These are phyloP conservation scores for Tringa solitaria DNA, from an alignment of 2,113 vertebrate species.

Conservation along the genomic window DNA sequence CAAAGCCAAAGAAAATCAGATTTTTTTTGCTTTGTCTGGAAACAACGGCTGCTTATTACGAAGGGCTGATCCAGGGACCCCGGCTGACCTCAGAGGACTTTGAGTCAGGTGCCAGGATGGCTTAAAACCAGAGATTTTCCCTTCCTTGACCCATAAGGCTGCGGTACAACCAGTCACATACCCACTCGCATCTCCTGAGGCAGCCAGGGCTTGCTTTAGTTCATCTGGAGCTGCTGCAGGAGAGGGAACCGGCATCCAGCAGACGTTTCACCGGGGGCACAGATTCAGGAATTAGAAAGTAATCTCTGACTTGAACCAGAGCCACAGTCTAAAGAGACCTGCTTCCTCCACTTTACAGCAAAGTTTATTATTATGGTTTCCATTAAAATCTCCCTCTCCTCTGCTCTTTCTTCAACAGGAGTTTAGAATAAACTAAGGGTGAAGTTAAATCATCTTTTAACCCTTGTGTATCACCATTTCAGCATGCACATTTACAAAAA, in stretches of 20 bases:
- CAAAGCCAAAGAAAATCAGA: slow-evolving; percentile 40
- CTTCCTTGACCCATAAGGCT: neutral
- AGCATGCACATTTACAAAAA: neutral
- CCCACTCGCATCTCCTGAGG: neutral
- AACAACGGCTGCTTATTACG: neutral
- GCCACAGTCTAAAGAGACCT: slow-evolving; percentile 51
- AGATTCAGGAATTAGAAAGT: slow-evolving; percentile 56
- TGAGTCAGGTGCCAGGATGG: slow-evolving; percentile 24
- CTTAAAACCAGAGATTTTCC: slow-evolving; percentile 25
- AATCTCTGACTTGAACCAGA: slow-evolving; percentile 60
- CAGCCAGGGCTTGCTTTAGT: neutral
- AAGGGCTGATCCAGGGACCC: slow-evolving; percentile 31
- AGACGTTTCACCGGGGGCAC: slow-evolving; percentile 46
- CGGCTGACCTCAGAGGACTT: neutral
- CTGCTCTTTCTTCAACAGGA: neutral
- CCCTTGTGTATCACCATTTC: neutral
- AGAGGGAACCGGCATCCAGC: slow-evolving; percentile 20
- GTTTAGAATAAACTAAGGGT: neutral
- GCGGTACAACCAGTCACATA: neutral
- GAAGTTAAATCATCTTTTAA: neutral
- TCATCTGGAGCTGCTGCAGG: neutral
- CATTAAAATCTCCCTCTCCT: neutral
- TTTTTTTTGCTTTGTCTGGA: slow-evolving; percentile 51
- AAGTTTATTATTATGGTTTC: slow-evolving; percentile 46
- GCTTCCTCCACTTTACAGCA: slow-evolving; percentile 54